These are phyloP conservation scores for Hozukius guyotensis DNA, from an alignment of 2,797 vertebrate genomes.

Conservation along the genomic window DNA sequence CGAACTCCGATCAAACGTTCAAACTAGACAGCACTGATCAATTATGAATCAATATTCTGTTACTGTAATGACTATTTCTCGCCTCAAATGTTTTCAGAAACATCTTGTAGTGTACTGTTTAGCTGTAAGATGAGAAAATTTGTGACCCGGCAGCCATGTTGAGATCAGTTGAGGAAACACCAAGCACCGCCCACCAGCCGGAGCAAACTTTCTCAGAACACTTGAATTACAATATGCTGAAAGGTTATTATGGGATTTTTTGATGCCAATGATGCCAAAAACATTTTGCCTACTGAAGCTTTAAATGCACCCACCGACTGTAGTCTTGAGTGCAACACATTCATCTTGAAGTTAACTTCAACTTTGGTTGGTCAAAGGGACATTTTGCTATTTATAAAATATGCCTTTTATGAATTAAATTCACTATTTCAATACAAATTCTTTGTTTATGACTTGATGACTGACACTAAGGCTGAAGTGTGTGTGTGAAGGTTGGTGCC, in stretches of 20 bases:
- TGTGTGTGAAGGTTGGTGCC: slow-evolving; percentile 41
- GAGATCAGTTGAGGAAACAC: too few relatives aligned
- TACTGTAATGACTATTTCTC: fast-evolving
- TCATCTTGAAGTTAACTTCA: neutral
- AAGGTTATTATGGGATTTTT: fast-evolving
- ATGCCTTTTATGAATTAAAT: neutral
- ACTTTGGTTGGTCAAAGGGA: neutral
- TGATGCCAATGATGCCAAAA: too few relatives aligned
- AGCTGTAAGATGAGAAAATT: too few relatives aligned
- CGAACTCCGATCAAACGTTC: fast-evolving
- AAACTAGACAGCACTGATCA: too few relatives aligned
- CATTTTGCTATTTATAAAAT: neutral
- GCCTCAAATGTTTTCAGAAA: too few relatives aligned
- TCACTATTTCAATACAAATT: neutral
- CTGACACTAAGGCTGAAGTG: slow-evolving; percentile 8
- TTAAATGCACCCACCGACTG: neutral
- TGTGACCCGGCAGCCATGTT: too few relatives aligned
- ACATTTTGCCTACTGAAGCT: neutral
- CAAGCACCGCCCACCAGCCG: too few relatives aligned
- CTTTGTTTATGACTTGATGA: slow-evolving; percentile 21
- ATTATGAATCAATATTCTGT: too few relatives aligned
- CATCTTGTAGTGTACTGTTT: too few relatives aligned
- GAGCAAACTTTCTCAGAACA: too few relatives aligned
- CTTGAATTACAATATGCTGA: too few relatives aligned
- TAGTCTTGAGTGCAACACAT: neutral